phyloP scores from a whole-genome alignment of 92 coral and sea anemone genomes.

The Porites cylindrica region DNA sequence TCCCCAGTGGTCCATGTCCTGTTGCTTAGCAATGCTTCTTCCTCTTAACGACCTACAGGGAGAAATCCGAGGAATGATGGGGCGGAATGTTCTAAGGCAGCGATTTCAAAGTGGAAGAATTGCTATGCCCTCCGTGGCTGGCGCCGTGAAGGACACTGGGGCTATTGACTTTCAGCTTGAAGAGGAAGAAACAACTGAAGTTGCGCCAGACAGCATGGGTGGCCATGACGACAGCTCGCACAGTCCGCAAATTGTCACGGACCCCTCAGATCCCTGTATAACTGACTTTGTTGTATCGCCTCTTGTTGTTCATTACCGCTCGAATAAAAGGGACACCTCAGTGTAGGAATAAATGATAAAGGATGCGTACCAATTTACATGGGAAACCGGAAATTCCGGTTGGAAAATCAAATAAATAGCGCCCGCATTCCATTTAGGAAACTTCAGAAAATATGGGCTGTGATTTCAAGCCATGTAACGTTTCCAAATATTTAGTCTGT shows the following conservation, averaged over 20 bases:
- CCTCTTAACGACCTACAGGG: background rate
- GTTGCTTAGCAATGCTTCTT: constrained; percentile 1
- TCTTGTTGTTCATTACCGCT: background rate
- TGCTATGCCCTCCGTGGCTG: background rate
- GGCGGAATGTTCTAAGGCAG: background rate
- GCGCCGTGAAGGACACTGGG: background rate
- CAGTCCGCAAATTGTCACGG: background rate
- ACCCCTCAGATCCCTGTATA: background rate
- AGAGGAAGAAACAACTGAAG: background rate
- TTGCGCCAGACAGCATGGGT: background rate
- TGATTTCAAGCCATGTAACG: too few relatives aligned
- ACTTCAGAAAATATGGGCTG: too few relatives aligned
- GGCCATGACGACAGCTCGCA: background rate
- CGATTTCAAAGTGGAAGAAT: background rate
- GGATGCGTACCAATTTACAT: background rate
- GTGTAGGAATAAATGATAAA: background rate
- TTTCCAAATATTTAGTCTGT: too few relatives aligned
- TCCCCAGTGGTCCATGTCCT: background rate
- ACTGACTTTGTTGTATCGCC: background rate
- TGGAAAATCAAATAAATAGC: too few relatives aligned
- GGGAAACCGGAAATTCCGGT: too few relatives aligned
- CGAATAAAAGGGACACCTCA: background rate
- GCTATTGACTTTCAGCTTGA: too few relatives aligned
- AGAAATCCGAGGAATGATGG: background rate
- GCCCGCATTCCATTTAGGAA: too few relatives aligned